Percentiles rank a stretch among this genome's conserved stretches.
Evolutionary conservation across 2,888 invertebrate species (phyloP).

Genomic region (Epinotia bilunana): DNA sequence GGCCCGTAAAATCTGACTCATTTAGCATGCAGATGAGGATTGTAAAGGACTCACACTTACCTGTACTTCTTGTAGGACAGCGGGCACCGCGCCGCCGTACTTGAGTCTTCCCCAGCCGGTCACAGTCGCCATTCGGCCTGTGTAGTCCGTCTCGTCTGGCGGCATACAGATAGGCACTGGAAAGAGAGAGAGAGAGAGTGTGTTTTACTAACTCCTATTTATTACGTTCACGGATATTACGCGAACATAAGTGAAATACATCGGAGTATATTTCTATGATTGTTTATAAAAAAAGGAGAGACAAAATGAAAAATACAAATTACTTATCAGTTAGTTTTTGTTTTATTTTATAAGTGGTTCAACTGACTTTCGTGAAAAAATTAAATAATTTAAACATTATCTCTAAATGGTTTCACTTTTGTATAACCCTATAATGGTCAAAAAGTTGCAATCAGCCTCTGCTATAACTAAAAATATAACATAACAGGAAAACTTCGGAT

Average conservation of each 20-base stretch:
- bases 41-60: slow-evolving; percentile 58
- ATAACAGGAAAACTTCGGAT: no score
- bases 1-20: slow-evolving; percentile 91
- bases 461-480: no score
- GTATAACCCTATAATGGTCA: no score
- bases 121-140: slow-evolving; percentile 94
- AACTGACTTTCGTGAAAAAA: no score
- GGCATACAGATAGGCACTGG: slow-evolving; percentile 96
- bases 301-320: no score
- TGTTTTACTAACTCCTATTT: background rate
- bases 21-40: slow-evolving; percentile 95
- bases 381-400: no score
- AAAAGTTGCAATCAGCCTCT: no score
- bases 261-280: no score
- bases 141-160: slow-evolving; percentile 90
- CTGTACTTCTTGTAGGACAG: slow-evolving; percentile 95
- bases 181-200: slow-evolving; percentile 48
- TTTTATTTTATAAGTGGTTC: no score
- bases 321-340: no score
- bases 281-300: no score
- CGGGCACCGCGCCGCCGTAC: slow-evolving; percentile 96
- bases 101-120: slow-evolving; percentile 97
- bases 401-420: no score
- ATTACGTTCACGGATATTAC: background rate
- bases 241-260: background rate